These are phyloP conservation scores for Apamea epomidion DNA, from an alignment of 2,888 invertebrate species.

Conservation along the genomic window DNA sequence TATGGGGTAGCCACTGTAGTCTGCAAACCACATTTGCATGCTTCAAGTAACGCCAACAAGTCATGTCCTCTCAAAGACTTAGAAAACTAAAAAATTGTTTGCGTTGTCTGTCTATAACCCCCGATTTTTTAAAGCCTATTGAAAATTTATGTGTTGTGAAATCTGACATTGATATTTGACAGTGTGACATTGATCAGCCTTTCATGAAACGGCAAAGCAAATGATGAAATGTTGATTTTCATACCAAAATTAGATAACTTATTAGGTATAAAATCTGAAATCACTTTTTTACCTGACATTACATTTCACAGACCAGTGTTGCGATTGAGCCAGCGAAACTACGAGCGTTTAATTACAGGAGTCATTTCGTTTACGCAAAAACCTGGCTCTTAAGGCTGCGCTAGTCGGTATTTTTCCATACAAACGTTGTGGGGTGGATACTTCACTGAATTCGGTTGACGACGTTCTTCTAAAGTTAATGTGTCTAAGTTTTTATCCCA, in stretches of 20 bases:
- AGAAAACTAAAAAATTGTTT: not conserved
- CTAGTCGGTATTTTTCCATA: not conserved
- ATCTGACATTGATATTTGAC: not conserved
- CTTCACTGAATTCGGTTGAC: not conserved
- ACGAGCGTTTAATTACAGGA: slow-evolving; percentile 10
- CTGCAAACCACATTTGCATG: slow-evolving; percentile 12
- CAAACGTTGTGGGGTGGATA: not conserved
- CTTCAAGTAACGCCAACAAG: not conserved
- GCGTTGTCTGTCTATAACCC: not conserved
- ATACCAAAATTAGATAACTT: not conserved
- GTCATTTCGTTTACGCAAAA: not conserved
- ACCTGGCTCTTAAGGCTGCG: not conserved
- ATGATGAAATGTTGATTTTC: not conserved
- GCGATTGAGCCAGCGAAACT: not conserved
- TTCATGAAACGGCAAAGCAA: not conserved
- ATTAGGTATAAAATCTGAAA: not conserved
- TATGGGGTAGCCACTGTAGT: not conserved
- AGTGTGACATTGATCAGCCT: not conserved
- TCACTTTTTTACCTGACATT: slow-evolving; percentile 21
- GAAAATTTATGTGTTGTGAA: not conserved
- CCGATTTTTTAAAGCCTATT: not conserved
- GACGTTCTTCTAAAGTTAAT: not conserved
- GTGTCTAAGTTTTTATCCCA: too few relatives aligned
- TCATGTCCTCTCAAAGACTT: not conserved
- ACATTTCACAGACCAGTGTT: slow-evolving; percentile 15